phyloP scores from a whole-genome alignment of 2,797 vertebrate genomes.

The Ptychadena robeensis region DNA sequence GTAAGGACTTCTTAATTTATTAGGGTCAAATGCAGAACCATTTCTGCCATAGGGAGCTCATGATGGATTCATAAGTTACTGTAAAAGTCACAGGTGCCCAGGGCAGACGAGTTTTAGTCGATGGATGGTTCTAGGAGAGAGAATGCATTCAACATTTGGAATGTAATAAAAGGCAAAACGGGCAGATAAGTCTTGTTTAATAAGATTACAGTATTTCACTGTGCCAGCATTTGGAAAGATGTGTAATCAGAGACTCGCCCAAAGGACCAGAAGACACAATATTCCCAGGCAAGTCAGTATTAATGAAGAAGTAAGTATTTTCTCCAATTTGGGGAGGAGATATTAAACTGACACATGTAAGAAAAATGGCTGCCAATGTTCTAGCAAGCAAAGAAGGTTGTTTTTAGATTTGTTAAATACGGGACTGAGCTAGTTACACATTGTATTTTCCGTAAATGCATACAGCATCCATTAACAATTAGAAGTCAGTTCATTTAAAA shows the following conservation, averaged over 20 bases:
- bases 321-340: slow-evolving; percentile 44
- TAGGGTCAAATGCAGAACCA: slow-evolving; percentile 58
- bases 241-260: slow-evolving; percentile 57
- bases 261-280: slow-evolving; percentile 60
- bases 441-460: slow-evolving; percentile 4
- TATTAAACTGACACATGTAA: slow-evolving; percentile 46
- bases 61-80: slow-evolving; percentile 61
- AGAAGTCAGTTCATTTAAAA: neutral
- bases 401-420: slow-evolving; percentile 29
- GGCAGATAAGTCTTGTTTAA: slow-evolving; percentile 67
- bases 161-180: slow-evolving; percentile 66
- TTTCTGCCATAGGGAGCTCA: slow-evolving; percentile 57
- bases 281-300: slow-evolving; percentile 51
- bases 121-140: slow-evolving; percentile 57
- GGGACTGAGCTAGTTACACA: slow-evolving; percentile 5
- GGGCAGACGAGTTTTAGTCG: slow-evolving; percentile 44
- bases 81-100: slow-evolving; percentile 43
- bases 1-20: slow-evolving; percentile 32
- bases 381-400: neutral
- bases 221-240: slow-evolving; percentile 66
- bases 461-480: no score
- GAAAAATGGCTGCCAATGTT: slow-evolving; percentile 40
- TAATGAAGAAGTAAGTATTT: slow-evolving; percentile 52
- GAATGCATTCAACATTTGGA: slow-evolving; percentile 64
- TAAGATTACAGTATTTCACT: slow-evolving; percentile 64